phyloP scores from a whole-genome alignment of 1,140 invertebrate species.

The Zaprionus davidi region DNA sequence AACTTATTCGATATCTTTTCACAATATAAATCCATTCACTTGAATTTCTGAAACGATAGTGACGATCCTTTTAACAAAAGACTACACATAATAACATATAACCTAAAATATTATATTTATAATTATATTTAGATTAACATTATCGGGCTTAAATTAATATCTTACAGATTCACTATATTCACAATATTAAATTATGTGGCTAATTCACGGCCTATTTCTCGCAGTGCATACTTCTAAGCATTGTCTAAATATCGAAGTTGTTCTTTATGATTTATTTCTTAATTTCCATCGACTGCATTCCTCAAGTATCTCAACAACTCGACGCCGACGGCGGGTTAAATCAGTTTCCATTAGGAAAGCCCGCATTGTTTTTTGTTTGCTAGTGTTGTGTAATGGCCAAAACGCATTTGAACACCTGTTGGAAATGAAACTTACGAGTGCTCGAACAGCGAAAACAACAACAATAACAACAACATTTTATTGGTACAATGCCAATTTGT shows the following conservation, averaged over 20 bases:
- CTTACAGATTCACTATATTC: too few species aligned
- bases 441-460: conserved; percentile 12
- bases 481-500: conserved; percentile 49
- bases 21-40: too few species aligned
- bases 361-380: conserved; percentile 14
- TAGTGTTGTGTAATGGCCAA: conserved; percentile 28
- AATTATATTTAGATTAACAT: too few species aligned
- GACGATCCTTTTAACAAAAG: too few species aligned
- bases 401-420: conserved; percentile 44
- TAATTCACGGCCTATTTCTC: background rate
- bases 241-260: background rate
- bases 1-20: too few species aligned
- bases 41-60: too few species aligned
- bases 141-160: too few species aligned
- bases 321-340: background rate
- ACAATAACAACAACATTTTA: conserved; percentile 15
- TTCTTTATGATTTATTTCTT: background rate
- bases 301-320: background rate
- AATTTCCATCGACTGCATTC: conserved; percentile 7
- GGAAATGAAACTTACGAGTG: conserved; percentile 6
- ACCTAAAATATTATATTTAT: too few species aligned
- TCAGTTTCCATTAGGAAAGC: conserved; percentile 29
- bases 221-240: background rate
- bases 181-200: too few species aligned
- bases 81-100: too few species aligned